phyloP scores from a whole-genome alignment of 2,113 vertebrate genomes.

The Paralichthys olivaceus region DNA sequence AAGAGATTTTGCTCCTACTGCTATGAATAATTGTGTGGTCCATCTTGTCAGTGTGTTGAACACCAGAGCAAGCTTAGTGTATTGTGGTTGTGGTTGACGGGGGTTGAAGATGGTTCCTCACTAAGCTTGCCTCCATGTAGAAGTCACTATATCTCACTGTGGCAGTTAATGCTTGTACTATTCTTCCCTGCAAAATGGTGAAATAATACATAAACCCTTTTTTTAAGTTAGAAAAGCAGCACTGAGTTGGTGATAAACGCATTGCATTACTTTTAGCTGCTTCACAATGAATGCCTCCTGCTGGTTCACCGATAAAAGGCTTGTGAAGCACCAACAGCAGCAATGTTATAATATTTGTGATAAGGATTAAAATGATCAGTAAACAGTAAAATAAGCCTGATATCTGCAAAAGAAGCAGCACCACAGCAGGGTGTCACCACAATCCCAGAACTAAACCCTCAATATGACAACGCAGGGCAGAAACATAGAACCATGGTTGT shows the following conservation, averaged over 20 bases:
- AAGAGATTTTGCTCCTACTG: too few species aligned
- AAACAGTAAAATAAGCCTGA: not conserved
- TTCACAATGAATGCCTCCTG: not conserved
- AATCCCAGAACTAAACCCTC: not conserved
- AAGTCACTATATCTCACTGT: not conserved
- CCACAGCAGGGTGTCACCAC: not conserved
- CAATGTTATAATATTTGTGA: not conserved
- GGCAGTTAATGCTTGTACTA: not conserved
- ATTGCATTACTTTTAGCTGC: not conserved
- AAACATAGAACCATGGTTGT: too few species aligned
- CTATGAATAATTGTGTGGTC: not conserved
- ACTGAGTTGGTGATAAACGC: not conserved
- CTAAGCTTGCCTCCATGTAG: too few species aligned
- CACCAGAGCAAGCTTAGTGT: not conserved
- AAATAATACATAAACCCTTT: not conserved
- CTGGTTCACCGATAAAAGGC: conserved; percentile 1
- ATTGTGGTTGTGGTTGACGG: not conserved
- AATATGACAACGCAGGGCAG: not conserved
- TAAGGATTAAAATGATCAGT: conserved; percentile 5
- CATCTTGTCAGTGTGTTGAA: not conserved
- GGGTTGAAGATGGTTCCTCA: too few species aligned
- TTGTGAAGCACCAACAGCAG: not conserved
- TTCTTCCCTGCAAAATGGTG: not conserved
- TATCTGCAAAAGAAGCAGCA: conserved; percentile 3
- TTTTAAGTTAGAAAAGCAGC: not conserved